Conservation (phyloP, 2,113 vertebrate genomes). For the Mus pahari region DNA sequence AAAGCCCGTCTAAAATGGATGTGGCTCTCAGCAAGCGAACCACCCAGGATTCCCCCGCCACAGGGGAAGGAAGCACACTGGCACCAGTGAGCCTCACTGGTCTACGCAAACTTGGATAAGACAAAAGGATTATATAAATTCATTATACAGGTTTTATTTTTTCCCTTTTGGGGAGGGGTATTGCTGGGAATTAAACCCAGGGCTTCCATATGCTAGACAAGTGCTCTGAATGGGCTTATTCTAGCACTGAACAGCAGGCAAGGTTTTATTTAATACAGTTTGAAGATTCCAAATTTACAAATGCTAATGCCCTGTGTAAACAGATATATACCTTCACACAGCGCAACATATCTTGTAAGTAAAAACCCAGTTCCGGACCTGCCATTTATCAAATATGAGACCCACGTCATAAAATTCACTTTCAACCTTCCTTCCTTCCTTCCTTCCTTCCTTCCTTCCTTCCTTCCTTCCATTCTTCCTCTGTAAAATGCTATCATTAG, state of each 20-base stretch:
- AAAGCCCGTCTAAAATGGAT: not conserved
- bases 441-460: too few relatives aligned
- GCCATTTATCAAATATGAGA: not conserved
- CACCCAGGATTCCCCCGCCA: not conserved
- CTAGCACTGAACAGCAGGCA: not conserved
- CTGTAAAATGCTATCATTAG: not conserved
- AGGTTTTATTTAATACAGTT: not conserved
- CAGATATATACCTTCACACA: rapidly evolving
- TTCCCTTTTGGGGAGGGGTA: too few relatives aligned
- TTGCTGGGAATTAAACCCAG: not conserved
- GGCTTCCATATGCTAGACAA: too few relatives aligned
- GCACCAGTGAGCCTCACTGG: not conserved
- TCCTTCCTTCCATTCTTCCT: not conserved
- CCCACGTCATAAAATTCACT: not conserved
- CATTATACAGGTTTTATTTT: not conserved
- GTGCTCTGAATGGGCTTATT: not conserved
- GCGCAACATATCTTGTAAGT: not conserved
- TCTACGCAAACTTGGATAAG: rapidly evolving
- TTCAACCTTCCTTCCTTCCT: too few relatives aligned
- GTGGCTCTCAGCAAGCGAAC: not conserved
- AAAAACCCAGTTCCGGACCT: not conserved
- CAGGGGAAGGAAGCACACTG: not conserved
- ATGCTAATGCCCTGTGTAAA: not conserved
- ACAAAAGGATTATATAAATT: rapidly evolving
- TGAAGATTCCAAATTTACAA: not conserved